Evolutionary conservation across 1,140 invertebrate genomes (phyloP).

Genomic region (Cydia fagiglandana): DNA sequence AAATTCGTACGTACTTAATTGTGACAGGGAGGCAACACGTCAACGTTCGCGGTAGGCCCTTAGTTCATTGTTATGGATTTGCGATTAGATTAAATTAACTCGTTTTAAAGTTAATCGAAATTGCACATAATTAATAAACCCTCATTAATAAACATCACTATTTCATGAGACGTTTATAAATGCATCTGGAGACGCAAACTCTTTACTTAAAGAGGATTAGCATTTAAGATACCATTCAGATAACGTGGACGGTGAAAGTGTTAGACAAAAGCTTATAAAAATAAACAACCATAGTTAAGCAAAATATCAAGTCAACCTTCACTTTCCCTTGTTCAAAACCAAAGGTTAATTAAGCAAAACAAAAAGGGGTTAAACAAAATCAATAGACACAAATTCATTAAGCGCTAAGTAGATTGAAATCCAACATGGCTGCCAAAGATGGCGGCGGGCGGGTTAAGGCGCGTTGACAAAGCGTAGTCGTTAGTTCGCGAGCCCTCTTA

Average conservation of each 20-base stretch:
- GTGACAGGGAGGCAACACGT: no score
- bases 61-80: no score
- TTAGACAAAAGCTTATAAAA: background rate
- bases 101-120: background rate
- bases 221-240: conserved; percentile 18
- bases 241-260: background rate
- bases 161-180: background rate
- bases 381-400: conserved; percentile 78
- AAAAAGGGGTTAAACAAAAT: conserved; percentile 79
- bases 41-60: no score
- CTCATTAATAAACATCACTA: background rate
- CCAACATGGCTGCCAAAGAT: conserved; percentile 74
- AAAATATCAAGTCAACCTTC: conserved; percentile 42
- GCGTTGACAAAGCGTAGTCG: conserved; percentile 75
- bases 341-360: conserved; percentile 79
- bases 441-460: conserved; percentile 70
- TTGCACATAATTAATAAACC: background rate
- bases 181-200: background rate
- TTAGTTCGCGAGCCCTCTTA: conserved; percentile 76
- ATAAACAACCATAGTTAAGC: conserved; percentile 3
- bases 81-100: background rate
- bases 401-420: conserved; percentile 78
- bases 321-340: conserved; percentile 49
- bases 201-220: background rate
- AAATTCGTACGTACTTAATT: no score